Base-by-base conservation (phyloP, 1,140 invertebrate genomes). In the Potamilus streckersoni region DNA sequence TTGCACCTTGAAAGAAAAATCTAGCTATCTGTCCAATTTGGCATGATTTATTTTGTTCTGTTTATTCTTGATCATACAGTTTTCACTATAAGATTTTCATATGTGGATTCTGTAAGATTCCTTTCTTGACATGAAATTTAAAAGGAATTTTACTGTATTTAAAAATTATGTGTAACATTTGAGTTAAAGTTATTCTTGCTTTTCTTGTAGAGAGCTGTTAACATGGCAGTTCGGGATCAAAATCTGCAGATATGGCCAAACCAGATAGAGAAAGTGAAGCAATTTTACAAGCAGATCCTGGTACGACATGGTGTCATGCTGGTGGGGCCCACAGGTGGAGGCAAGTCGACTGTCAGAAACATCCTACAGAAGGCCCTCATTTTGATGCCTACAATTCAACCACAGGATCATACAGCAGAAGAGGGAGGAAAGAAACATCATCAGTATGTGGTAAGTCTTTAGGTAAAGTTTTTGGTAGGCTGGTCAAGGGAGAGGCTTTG, bases 231-330 rank as follows among this genome's bases (percentile, higher is more conserved):
- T 3, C 79, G 85, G 78, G 89, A 89, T 58, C 82, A 82, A 19
- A 80, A 80, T 31, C 78, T 89, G 19, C 87, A 89, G 71, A 74
- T 80, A 67, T 89, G 88, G 88, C 83, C 86, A 2, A 80, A 78
- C 59, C 88, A 90, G 79, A 85, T 88, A 49, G 88, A 89, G 17
- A 90, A 89, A 80, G 86, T 89, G 1, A 88, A 87, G 60, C 89
- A 90, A 80, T 81, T 89, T 11, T 85, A 90, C 77, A 88, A 83
- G 72, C 88, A 89, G 79, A 85, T 90, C 57, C 70, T 88, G 74
- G 88, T 89, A 14, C 84, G 89, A 15, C 89, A 90, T 69, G 89
- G 89, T 19, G 85, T 90, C 20, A 90, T 90, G 89, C 80, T 90
- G 63, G 87, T 90, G 12, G 89, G 89, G 5, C 89, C 89, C 3